Evolutionary conservation across 2,113 vertebrate species (phyloP).

Genomic region (Zosterops pallidus): DNA sequence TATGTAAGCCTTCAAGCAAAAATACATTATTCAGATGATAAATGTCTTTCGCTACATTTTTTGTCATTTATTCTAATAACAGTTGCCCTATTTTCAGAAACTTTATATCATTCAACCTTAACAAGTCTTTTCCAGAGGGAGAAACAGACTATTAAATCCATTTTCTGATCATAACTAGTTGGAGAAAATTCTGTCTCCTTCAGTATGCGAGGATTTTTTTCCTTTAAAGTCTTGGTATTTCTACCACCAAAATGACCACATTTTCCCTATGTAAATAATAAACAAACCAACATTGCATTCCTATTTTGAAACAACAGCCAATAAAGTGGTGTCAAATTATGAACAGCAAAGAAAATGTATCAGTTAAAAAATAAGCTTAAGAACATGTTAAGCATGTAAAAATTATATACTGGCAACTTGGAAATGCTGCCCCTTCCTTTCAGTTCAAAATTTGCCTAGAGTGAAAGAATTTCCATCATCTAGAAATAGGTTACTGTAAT

Average conservation of each 20-base stretch:
- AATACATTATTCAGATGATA: slow-evolving; percentile 39
- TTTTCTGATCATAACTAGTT: not conserved
- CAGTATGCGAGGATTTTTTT: not conserved
- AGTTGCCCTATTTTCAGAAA: slow-evolving; percentile 45
- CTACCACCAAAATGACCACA: not conserved
- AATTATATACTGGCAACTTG: not conserved
- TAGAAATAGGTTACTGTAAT: not conserved
- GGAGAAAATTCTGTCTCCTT: slow-evolving; percentile 5
- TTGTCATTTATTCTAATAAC: slow-evolving; percentile 37
- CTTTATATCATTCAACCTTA: slow-evolving; percentile 3
- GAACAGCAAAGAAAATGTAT: not conserved
- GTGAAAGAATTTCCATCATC: not conserved
- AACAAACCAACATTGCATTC: not conserved
- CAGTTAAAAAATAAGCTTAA: not conserved
- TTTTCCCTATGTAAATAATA: not conserved
- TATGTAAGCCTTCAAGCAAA: slow-evolving; percentile 37
- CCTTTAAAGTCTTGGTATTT: not conserved
- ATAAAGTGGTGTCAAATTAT: not conserved
- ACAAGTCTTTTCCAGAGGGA: slow-evolving; percentile 23
- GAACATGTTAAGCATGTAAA: not conserved
- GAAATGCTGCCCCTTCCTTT: not conserved
- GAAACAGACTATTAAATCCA: slow-evolving; percentile 22
- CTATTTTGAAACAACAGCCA: not conserved
- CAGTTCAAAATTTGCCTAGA: not conserved
- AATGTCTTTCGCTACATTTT: slow-evolving; percentile 4